Base-by-base conservation (phyloP, 2,888 invertebrate genomes). In the Bembecia ichneumoniformis region DNA sequence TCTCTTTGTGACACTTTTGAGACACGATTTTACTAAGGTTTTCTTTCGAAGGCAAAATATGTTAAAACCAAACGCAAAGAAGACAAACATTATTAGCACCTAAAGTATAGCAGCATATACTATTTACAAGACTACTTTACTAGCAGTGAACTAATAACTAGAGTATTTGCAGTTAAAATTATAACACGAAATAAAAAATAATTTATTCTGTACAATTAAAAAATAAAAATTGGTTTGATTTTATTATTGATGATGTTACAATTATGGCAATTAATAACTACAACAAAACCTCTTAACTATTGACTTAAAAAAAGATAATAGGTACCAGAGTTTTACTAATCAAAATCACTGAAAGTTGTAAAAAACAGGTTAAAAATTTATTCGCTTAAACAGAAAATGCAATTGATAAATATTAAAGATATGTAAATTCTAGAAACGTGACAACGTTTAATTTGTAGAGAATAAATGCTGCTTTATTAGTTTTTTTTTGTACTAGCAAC, bases 201-300 rank as follows among this genome's bases (percentile, higher is more conserved):
- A 84, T 74, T 82, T 79, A 84, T 65, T 77, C 84, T 84, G 82
- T 86, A 86, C 84, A 86, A 66, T 60, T 62, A 64, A 58, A 49
- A 53, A 16, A 44, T 44, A 44, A 17, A 16, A 71, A 81, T 75
- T 76, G 79, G 77, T 74, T 65, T 62, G 61, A 63, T 64, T 28
- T 70, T 67, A 59, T 60, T 63, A 62, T 61, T 68, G 44, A 44
- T 40, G 66, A 66, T 71, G 64, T 71, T 70, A 72, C 66, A 74
- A 65, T 71, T 83, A 84, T 84, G 83, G 83, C 84, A 82, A 77
- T 72, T 28, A 74, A 69, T 58, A 40, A 17, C 28, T 43, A 36
- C 40, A 48, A 36, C 5, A 36, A 43, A 20, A 35, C 11, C 11
- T 63, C 62, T 64, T 67, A 71, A 55, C 66, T 69, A 68, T 59